Evolutionary conservation across 2,888 invertebrate species (phyloP).

Genomic region (Ichneumoninae sp.): DNA sequence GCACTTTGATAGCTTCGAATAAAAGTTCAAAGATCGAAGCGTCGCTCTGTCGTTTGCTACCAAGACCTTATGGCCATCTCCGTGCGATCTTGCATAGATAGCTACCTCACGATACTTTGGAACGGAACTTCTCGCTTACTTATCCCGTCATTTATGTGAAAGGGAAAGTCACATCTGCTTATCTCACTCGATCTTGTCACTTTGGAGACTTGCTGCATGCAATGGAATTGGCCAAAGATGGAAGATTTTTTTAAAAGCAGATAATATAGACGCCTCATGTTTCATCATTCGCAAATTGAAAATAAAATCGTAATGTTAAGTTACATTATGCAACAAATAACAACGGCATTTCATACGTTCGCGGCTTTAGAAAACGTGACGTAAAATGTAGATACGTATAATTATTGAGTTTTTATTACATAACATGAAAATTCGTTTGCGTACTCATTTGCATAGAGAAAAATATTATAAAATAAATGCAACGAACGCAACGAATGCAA

Average conservation of each 20-base stretch:
- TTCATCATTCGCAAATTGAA: background rate
- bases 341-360: background rate
- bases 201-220: background rate
- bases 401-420: too few relatives aligned
- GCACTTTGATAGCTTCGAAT: background rate
- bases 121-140: background rate
- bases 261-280: background rate
- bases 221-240: background rate
- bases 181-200: background rate
- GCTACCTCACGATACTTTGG: too few relatives aligned
- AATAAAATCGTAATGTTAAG: background rate
- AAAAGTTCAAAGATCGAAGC: slow-evolving; percentile 13
- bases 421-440: too few relatives aligned
- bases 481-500: too few relatives aligned
- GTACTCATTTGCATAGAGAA: too few relatives aligned
- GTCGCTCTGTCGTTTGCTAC: background rate
- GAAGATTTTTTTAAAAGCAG: background rate
- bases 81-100: background rate
- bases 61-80: too few relatives aligned
- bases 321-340: background rate
- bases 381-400: too few relatives aligned
- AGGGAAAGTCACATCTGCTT: background rate
- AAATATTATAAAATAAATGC: too few relatives aligned
- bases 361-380: too few relatives aligned
- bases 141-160: background rate